A percentile compares a stretch with the other conserved stretches of the same genome.
These are phyloP conservation scores for Drosophila hydei DNA, from an alignment of 1,140 invertebrate genomes.

Conservation along the genomic window DNA sequence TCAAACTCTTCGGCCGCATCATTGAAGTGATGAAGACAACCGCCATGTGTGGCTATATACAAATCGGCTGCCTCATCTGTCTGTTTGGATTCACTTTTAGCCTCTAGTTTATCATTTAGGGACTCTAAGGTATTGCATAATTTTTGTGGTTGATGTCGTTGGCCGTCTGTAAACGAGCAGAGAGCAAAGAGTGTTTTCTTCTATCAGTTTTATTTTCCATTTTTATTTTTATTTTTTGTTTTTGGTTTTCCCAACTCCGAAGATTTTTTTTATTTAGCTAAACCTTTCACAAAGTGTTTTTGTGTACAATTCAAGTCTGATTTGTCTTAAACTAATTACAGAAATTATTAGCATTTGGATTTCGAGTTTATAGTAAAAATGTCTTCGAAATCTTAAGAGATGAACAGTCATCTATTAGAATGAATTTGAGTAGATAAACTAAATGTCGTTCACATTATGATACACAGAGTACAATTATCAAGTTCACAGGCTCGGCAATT, in stretches of 20 bases:
- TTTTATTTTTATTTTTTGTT: neutral
- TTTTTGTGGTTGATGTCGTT: slow-evolving; percentile 29
- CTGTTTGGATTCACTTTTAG: slow-evolving; percentile 40
- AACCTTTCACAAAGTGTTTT: slow-evolving; percentile 60
- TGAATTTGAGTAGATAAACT: too few species aligned
- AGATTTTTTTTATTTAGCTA: neutral
- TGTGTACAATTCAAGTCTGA: neutral
- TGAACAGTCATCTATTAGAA: too few species aligned
- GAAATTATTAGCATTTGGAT: neutral
- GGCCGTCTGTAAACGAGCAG: slow-evolving; percentile 75
- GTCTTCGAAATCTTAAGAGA: too few species aligned
- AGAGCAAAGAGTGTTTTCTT: slow-evolving; percentile 62
- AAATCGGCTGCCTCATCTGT: slow-evolving; percentile 59
- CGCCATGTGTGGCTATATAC: slow-evolving; percentile 74
- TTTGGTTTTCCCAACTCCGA: slow-evolving; percentile 6
- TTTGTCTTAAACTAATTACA: neutral
- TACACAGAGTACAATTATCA: too few species aligned
- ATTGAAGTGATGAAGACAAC: slow-evolving; percentile 68
- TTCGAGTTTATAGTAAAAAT: neutral
- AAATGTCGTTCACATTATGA: too few species aligned
- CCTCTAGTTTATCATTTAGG: slow-evolving; percentile 44
- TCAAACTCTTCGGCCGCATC: slow-evolving; percentile 59
- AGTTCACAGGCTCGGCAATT: too few species aligned
- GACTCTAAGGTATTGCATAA: slow-evolving; percentile 38
- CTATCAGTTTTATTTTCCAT: slow-evolving; percentile 57